These are phyloP conservation scores for Eubasilissa regina DNA, from an alignment of 1,140 invertebrate genomes.

Conservation along the genomic window DNA sequence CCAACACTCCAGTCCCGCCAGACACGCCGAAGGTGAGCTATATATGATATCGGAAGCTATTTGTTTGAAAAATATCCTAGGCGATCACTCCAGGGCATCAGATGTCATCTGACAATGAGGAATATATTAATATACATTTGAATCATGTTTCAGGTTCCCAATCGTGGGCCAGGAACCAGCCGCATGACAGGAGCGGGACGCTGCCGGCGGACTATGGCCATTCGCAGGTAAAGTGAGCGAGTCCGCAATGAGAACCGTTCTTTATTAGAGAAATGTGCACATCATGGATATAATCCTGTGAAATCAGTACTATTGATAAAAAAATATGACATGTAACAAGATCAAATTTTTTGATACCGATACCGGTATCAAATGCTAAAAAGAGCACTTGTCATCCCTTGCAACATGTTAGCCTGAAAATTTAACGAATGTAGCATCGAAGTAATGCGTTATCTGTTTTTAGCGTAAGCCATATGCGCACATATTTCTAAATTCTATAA, in stretches of 20 bases:
- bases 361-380: neutral
- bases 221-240: conserved; percentile 2
- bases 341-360: neutral
- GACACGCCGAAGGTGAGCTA: conserved; percentile 42
- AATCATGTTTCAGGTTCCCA: conserved; percentile 21
- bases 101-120: neutral
- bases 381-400: neutral
- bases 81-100: neutral
- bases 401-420: neutral
- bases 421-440: no score
- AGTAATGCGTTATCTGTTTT: no score
- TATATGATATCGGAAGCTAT: neutral
- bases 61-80: neutral
- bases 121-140: neutral
- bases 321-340: neutral
- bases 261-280: no score
- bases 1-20: conserved; percentile 55
- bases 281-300: neutral
- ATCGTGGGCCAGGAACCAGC: conserved; percentile 11
- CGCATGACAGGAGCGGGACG: conserved; percentile 1
- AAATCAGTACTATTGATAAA: neutral
- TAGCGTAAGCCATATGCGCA: no score
- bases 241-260: neutral
- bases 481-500: neutral
- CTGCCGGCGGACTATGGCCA: conserved; percentile 47